A percentile compares a stretch with the other conserved stretches of the same genome.
These are phyloP conservation scores for Ophthalmolycus amberensis DNA, from an alignment of 2,113 vertebrate species.

Conservation along the genomic window DNA sequence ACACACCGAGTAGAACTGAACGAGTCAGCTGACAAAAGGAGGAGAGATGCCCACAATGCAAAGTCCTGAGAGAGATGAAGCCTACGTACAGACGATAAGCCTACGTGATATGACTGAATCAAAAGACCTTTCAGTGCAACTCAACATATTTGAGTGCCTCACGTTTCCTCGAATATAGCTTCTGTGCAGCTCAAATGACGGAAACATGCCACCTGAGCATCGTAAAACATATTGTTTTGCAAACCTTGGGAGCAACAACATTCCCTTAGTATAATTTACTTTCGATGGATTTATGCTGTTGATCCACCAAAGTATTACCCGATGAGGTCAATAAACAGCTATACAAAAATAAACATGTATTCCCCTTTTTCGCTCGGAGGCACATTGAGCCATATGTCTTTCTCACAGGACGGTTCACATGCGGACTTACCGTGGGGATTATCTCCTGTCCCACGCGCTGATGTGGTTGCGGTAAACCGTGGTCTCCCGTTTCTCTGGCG, in stretches of 20 bases:
- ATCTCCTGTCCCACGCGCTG: slow-evolving; percentile 2
- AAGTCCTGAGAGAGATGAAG: slow-evolving; percentile 19
- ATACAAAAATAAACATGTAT: neutral
- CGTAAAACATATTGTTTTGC: neutral
- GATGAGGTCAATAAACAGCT: neutral
- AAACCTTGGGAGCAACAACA: neutral
- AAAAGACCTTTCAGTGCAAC: slow-evolving; percentile 24
- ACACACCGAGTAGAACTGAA: neutral
- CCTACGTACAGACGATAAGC: slow-evolving; percentile 1
- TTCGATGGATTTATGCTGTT: neutral
- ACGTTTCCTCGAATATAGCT: slow-evolving; percentile 24
- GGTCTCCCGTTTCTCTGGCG: neutral
- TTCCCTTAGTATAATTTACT: neutral
- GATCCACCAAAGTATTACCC: neutral
- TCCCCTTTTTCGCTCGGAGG: too few species aligned
- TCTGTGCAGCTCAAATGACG: neutral
- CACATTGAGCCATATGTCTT: too few species aligned
- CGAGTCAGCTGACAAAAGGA: neutral
- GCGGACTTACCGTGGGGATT: slow-evolving; percentile 36
- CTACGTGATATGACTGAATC: slow-evolving; percentile 16
- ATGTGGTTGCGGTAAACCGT: accelerated
- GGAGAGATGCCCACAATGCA: slow-evolving; percentile 3
- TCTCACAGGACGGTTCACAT: too few species aligned
- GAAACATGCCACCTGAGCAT: neutral
- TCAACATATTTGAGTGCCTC: neutral